Evolutionary conservation across 2,113 vertebrate species (phyloP).

Genomic region (Scomber japonicus): DNA sequence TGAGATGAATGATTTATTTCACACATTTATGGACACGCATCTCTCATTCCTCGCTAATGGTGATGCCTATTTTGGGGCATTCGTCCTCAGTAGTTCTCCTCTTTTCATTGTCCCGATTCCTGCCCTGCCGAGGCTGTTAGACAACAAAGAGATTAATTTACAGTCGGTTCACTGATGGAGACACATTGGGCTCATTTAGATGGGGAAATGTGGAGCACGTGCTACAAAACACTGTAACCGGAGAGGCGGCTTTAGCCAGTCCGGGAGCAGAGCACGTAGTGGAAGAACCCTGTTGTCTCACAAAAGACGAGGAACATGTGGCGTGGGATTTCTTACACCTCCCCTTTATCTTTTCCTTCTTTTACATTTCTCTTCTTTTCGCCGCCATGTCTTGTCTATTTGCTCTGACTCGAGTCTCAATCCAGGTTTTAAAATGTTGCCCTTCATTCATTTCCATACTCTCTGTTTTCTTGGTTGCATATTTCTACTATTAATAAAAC

Average conservation of each 20-base stretch:
- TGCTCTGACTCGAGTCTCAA: slow-evolving; percentile 17
- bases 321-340: slow-evolving; percentile 8
- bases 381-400: neutral
- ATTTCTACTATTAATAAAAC: slow-evolving; percentile 34
- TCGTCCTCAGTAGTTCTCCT: slow-evolving; percentile 8
- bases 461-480: neutral
- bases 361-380: neutral
- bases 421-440: slow-evolving; percentile 2
- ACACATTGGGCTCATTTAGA: slow-evolving; percentile 65
- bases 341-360: neutral
- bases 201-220: slow-evolving; percentile 62
- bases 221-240: slow-evolving; percentile 59
- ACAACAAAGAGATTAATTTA: slow-evolving; percentile 77
- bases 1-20: slow-evolving; percentile 13
- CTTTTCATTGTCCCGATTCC: slow-evolving; percentile 47
- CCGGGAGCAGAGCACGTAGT: slow-evolving; percentile 32
- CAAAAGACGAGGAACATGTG: slow-evolving; percentile 41
- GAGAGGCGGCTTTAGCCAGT: slow-evolving; percentile 61
- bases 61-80: slow-evolving; percentile 16
- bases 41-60: neutral
- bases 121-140: slow-evolving; percentile 44
- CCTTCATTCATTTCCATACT: neutral
- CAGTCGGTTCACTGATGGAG: slow-evolving; percentile 60
- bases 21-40: slow-evolving; percentile 5
- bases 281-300: slow-evolving; percentile 47